Evolutionary conservation across 2,113 vertebrate genomes (phyloP).

Genomic region (Leucopsar rothschildi): DNA sequence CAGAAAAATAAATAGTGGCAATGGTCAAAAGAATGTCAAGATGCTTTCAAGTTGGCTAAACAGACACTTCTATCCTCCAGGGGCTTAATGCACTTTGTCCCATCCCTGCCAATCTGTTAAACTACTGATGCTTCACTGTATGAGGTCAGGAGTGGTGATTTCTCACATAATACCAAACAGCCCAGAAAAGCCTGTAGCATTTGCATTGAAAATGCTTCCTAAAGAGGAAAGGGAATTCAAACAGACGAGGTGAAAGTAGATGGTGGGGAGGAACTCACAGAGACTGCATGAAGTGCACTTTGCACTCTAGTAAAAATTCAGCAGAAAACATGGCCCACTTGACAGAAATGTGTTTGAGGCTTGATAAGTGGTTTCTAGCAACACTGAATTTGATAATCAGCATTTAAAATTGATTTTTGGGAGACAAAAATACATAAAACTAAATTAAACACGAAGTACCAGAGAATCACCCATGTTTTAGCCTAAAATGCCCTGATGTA

Average conservation of each 20-base stretch:
- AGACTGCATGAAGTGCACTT: not conserved
- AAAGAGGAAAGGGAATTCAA: not conserved
- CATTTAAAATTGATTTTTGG: not conserved
- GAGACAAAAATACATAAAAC: not conserved
- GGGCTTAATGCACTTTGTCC: constrained; percentile 30
- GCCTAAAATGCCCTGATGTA: not conserved
- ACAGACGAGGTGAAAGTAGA: not conserved
- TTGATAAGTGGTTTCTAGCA: not conserved
- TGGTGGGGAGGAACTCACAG: not conserved
- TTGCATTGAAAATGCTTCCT: constrained; percentile 28
- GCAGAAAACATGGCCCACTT: not conserved
- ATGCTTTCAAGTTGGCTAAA: constrained; percentile 51
- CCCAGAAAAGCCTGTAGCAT: constrained; percentile 45
- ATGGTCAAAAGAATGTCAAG: constrained; percentile 63
- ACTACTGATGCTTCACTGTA: constrained; percentile 39
- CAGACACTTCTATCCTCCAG: constrained; percentile 44
- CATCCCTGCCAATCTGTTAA: constrained; percentile 54
- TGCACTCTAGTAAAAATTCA: not conserved
- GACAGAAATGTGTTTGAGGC: not conserved
- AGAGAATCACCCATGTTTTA: fast-evolving
- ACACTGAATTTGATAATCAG: not conserved
- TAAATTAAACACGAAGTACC: not conserved
- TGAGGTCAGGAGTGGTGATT: constrained; percentile 54
- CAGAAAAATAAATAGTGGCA: constrained; percentile 62
- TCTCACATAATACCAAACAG: constrained; percentile 54